Conservation (phyloP, 2,888 invertebrate genomes). For the Timema podura region DNA sequence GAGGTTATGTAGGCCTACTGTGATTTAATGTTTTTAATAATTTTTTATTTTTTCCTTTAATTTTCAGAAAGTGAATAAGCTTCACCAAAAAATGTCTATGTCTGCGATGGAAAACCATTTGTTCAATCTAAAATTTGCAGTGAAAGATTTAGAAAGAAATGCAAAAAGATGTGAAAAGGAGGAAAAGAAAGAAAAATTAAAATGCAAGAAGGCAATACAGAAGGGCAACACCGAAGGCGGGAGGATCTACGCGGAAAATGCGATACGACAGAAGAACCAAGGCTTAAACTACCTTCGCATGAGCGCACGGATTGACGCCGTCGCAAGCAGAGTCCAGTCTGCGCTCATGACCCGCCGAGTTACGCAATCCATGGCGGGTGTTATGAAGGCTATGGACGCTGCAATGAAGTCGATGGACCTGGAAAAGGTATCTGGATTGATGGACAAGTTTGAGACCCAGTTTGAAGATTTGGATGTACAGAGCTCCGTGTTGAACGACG, state of each 20-base stretch:
- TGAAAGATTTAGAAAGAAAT: constrained; percentile 93
- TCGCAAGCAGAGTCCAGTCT: constrained; percentile 94
- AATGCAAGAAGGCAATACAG: constrained; percentile 92
- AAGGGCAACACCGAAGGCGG: constrained; percentile 97
- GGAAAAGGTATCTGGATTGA: constrained; percentile 89
- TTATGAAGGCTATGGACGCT: constrained; percentile 99
- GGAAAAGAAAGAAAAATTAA: constrained; percentile 91
- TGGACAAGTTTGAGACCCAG: constrained; percentile 97
- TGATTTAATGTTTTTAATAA: too few relatives aligned
- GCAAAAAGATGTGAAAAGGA: constrained; percentile 98
- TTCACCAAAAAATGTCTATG: background rate
- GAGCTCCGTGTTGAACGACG: constrained; percentile 97
- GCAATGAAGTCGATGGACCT: constrained; percentile 99
- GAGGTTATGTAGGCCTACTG: too few relatives aligned
- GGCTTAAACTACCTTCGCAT: constrained; percentile 91
- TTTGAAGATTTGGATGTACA: constrained; percentile 99
- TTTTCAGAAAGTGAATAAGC: too few relatives aligned
- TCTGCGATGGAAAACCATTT: constrained; percentile 54
- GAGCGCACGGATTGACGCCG: constrained; percentile 97
- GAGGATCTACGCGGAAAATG: constrained; percentile 97
- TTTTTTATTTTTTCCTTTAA: too few relatives aligned
- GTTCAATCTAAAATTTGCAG: constrained; percentile 97
- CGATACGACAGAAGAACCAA: constrained; percentile 95
- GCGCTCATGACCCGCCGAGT: constrained; percentile 93
- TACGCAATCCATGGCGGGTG: constrained; percentile 90